Evolutionary conservation across 2,888 invertebrate species (phyloP), one percentile per base, ranked within the genome.

Genomic region (Hesperia comma): DNA sequence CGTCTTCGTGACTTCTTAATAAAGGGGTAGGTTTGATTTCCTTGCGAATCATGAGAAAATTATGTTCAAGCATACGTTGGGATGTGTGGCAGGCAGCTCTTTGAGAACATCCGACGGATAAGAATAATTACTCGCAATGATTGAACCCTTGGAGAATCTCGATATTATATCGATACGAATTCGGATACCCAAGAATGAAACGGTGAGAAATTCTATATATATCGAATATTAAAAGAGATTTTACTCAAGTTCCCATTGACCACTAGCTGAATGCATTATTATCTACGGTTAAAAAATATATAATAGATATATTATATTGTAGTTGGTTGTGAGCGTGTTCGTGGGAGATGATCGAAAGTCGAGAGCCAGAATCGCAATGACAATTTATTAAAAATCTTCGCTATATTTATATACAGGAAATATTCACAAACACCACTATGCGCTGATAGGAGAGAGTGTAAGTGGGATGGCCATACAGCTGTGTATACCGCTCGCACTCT

Each of bases 61-160:
- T 90, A 88, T 90, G 82, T 84, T 81, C 77, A 73, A 77, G 73
- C 77, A 77, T 74, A 77, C 78, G 81, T 79, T 83, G 79, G 73
- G 85, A 80, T 77, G 74, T 77, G 79, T 81, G 77, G 80, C 80
- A 84, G 80, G 80, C 73, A 74, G 80, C 82, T 83, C 88, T 89
- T 88, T 89, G 88, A 88, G 86, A 87, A 81, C 88, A 85, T 86
- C 92, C 90, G 91, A 89, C 92, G 91, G 92, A 92, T 92, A 92
- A 90, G 89, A 92, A 92, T 92, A 92, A 92, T 92, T 92, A 92
- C 89, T 90, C 86, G 85, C 91, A 90, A 90, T 88, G 90, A 90
- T 91, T 90, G 92, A 92, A 90, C 88, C 66, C 46, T 66, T 19
- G 61, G 55, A 61, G 66, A 60, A 33, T 60, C 15, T 21, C 17